Base-by-base conservation (phyloP, 2,888 invertebrate genomes). In the Chydorus sphaericus region DNA sequence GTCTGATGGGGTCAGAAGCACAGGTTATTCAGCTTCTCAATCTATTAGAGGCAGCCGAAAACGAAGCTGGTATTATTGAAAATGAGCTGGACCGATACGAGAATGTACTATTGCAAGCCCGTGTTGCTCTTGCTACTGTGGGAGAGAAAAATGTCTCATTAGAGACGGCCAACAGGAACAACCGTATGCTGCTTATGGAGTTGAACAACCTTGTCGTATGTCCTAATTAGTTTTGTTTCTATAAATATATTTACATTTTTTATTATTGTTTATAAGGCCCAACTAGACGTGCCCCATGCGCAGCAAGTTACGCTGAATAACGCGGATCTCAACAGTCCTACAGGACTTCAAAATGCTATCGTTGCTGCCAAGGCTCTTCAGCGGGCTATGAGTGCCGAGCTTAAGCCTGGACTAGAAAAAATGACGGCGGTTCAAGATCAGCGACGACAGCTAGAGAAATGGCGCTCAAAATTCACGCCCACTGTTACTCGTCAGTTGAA, bases 401-500 rank as follows among this genome's bases (percentile, higher is more conserved):
- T 81, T 26, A 79, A 81, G 65, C 77, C 79, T 3, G 56, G 80
- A 0, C 65, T 81, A 54, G 68, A 80, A 5, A 75, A 77, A 23
- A 71, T 90, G 70, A 77, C 79, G 48, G 87, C 88, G 14, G 84
- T 87, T 0, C 81, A 83, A 65, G 88, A 89, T 68, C 89, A 89
- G 68, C 78, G 80, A 63, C 79, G 82, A 64, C 77, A 82, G 48
- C 81, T 88, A 61, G 83, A 85, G 60, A 84, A 83, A 65, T 78
- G 84, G 65, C 81, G 82, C 66, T 78, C 79, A 36, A 82, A 82
- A 67, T 90, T 91, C 69, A 84, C 90, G 1, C 79, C 83, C 56
- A 81, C 84, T 48, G 79, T 96, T 55, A 84, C 86, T 59, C 79
- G 92, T 20, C 92, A 96, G 70, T 76, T 97, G 53, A 93, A 93